These are phyloP conservation scores for Drosophila diplacantha DNA, from an alignment of 2,888 invertebrate species.

Conservation along the genomic window DNA sequence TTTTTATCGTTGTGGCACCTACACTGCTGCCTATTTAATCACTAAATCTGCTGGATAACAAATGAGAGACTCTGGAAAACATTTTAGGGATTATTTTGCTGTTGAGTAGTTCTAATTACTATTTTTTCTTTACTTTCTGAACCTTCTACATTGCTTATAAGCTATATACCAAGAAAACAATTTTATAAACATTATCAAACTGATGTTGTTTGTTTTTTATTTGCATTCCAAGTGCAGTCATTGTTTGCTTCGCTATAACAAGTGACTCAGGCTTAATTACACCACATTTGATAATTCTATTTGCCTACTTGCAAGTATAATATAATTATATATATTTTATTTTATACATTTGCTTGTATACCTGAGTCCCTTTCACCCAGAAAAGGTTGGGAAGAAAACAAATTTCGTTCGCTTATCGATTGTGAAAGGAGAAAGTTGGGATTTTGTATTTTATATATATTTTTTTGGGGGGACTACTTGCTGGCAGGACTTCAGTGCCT, in stretches of 20 bases:
- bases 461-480: conserved; percentile 10
- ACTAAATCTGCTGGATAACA: conserved; percentile 2
- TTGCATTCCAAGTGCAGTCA: not conserved
- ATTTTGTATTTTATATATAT: not conserved
- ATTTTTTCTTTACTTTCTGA: too few relatives aligned
- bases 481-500: conserved; percentile 3
- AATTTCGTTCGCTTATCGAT: conserved; percentile 23
- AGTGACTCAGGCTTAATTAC: conserved; percentile 13
- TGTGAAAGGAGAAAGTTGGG: conserved; percentile 61
- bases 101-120: too few relatives aligned
- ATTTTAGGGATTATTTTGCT: not conserved
- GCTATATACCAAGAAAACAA: too few relatives aligned
- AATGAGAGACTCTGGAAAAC: not conserved
- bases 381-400: conserved; percentile 7
- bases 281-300: conserved; percentile 17
- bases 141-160: too few relatives aligned
- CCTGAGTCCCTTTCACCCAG: conserved; percentile 16
- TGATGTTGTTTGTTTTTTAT: not conserved
- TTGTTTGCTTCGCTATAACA: not conserved
- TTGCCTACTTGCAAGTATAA: not conserved
- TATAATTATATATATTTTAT: too few relatives aligned
- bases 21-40: not conserved
- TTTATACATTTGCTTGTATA: not conserved
- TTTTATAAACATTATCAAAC: not conserved
- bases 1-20: conserved; percentile 15